Base-by-base conservation (phyloP, 2,113 vertebrate species). In the Dissostichus mawsoni region DNA sequence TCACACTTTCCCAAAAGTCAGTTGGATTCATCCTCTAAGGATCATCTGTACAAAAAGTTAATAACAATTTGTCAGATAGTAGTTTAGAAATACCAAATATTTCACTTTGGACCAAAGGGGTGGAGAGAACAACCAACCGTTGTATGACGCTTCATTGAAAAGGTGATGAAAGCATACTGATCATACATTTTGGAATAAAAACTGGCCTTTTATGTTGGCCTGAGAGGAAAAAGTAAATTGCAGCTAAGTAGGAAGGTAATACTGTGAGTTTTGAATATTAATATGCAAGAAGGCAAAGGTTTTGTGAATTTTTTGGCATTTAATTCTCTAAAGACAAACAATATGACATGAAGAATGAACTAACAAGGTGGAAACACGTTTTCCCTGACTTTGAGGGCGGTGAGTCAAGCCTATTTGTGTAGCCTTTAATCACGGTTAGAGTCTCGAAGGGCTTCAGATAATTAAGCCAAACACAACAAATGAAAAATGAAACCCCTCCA, bases 381-480 rank as follows among this genome's bases (percentile, higher is more conserved):
- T 63, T 48, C 4, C 62, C 50, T 17, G n/a, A 64, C 29, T 17
- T 57, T 50, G 11, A 56, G 59, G 53, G 17, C 45, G 48, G 66
- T 13, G 53, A 76, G 47, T 72, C 55, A 62, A 12, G 8, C 53
- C 36, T 61, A 59, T 67, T 55, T 53, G 53, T n/a, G 36, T 18
- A 36, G 41, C 44, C 45, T 62, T 80, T 68, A 77, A 73, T 77
- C 44, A 10, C 73, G 2, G 55, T 36, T 45, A 5, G 10, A 36
- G 29, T 52, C 74, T 78, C 70, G 20, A 11, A 33, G 61, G 70
- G 44, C 36, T 78, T 74, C 17, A 62, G n/a, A 69, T 51, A 5
- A 57, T 76, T 76, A 47, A 29, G 29, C 29, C 29, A 29, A 11
- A 68, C 51, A 69, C 72, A 65, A 80, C 16, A 64, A 25, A 68